Evolutionary conservation across 2,888 invertebrate genomes (phyloP).

Genomic region (Hirtodrosophila cameraria): DNA sequence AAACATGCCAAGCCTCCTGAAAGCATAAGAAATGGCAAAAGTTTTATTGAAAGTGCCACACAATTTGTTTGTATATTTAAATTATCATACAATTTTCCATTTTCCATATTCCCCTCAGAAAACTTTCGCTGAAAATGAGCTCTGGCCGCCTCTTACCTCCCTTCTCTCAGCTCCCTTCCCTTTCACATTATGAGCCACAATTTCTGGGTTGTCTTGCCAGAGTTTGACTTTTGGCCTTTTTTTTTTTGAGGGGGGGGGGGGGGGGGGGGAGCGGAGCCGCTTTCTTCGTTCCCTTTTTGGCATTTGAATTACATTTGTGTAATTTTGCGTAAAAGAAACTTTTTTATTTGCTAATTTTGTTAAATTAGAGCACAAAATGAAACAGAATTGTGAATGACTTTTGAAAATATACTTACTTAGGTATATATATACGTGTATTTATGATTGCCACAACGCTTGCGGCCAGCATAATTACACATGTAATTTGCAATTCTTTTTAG

Average conservation of each 20-base stretch:
- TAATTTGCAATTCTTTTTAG: conserved; percentile 69
- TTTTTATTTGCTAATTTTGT: conserved; percentile 78
- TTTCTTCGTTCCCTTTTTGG: conserved; percentile 28
- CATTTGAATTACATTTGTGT: conserved; percentile 79
- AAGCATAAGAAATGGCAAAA: conserved; percentile 70
- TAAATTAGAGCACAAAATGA: conserved; percentile 72
- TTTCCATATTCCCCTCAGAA: no score
- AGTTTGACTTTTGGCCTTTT: conserved; percentile 60
- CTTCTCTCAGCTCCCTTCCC: no score
- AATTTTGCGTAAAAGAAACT: conserved; percentile 77
- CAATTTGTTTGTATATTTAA: conserved; percentile 80
- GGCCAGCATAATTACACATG: conserved; percentile 71
- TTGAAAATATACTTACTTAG: no score
- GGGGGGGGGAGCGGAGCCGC: background rate
- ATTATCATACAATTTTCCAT: conserved; percentile 74
- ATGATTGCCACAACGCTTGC: conserved; percentile 25
- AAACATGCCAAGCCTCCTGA: no score
- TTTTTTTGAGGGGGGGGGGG: conserved; percentile 21
- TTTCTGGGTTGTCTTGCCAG: conserved; percentile 21
- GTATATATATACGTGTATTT: no score
- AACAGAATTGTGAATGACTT: conserved; percentile 71
- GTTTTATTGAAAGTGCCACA: conserved; percentile 80
- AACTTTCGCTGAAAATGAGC: conserved; percentile 67
- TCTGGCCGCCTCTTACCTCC: conserved; percentile 30
- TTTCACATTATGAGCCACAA: conserved; percentile 3